These are phyloP conservation scores for Theristicus caerulescens DNA, from an alignment of 2,113 vertebrate species.

Conservation along the genomic window DNA sequence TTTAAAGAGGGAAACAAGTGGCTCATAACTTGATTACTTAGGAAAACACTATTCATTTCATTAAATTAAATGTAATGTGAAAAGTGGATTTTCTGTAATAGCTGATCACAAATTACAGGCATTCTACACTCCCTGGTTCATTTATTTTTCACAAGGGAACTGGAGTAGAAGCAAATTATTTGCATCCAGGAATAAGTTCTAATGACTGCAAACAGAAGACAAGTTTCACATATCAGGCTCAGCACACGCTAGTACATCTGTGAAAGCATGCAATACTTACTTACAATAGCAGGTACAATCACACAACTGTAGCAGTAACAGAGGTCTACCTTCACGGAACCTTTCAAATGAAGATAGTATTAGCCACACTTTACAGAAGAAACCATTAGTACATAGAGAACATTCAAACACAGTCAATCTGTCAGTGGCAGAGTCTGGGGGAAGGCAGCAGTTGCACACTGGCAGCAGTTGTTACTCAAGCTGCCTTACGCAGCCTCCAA, in stretches of 20 bases:
- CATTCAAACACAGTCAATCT: neutral
- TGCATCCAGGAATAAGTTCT: neutral
- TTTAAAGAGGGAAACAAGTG: neutral
- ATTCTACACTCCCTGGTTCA: neutral
- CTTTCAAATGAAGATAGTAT: neutral
- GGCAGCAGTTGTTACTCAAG: neutral
- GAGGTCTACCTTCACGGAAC: neutral
- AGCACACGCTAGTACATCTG: neutral
- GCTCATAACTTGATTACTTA: constrained; percentile 27
- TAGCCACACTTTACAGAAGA: neutral
- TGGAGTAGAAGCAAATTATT: neutral
- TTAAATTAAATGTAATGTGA: constrained; percentile 35
- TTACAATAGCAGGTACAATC: neutral
- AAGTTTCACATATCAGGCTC: neutral
- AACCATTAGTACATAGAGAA: neutral
- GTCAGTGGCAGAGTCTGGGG: neutral
- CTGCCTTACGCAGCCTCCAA: neutral
- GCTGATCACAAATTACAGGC: constrained; percentile 34
- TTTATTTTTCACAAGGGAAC: constrained; percentile 40
- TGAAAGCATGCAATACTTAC: neutral
- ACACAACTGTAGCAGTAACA: neutral
- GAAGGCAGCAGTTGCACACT: neutral
- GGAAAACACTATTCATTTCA: constrained; percentile 23
- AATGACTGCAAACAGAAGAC: neutral
- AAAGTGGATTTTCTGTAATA: constrained; percentile 42